A percentile compares a stretch with the other conserved stretches of the same genome.
phyloP scores from a whole-genome alignment of 2,888 invertebrate species.

The Brenthis daphne region DNA sequence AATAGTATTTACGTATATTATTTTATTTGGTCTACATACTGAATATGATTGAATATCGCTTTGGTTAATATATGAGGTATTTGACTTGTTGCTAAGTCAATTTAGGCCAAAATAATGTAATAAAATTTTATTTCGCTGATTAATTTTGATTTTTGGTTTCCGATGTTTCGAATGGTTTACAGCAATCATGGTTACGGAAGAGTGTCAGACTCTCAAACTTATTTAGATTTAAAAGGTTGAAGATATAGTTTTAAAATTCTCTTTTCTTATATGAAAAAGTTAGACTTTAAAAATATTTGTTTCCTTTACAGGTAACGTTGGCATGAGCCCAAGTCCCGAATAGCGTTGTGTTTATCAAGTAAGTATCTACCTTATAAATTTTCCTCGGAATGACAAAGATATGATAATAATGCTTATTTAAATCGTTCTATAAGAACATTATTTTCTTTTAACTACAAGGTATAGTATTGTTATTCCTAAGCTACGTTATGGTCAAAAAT shows the following conservation, averaged over 20 bases:
- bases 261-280: constrained; percentile 5
- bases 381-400: not conserved
- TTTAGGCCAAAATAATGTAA: no score
- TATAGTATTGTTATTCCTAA: not conserved
- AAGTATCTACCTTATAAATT: constrained; percentile 37
- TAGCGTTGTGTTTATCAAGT: constrained; percentile 44
- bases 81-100: no score
- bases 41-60: no score
- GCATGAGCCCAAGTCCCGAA: constrained; percentile 43
- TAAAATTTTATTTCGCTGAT: no score
- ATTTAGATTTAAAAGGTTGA: not conserved
- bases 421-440: not conserved
- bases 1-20: no score
- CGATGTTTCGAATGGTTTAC: no score
- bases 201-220: no score
- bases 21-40: no score
- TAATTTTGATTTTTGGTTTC: no score
- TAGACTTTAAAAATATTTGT: constrained; percentile 37
- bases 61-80: no score
- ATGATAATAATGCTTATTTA: not conserved
- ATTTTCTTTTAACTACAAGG: not conserved
- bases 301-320: constrained; percentile 49
- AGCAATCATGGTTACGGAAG: no score
- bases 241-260: not conserved
- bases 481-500: not conserved